These are phyloP conservation scores for Natrix natrix DNA, from an alignment of 2,797 vertebrate genomes.

Conservation along the genomic window DNA sequence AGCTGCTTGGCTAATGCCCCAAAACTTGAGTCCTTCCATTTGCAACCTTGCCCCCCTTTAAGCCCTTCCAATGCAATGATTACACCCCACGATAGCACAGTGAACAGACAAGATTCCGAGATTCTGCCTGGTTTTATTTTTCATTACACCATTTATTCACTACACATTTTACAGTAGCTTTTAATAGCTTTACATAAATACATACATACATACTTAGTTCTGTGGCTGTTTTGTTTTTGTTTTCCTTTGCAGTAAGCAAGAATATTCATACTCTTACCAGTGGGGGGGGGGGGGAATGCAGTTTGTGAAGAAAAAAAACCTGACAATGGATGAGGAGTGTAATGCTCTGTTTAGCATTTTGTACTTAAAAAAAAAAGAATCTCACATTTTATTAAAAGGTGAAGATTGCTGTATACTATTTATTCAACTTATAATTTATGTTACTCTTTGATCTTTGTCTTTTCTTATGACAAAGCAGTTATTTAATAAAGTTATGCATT, in stretches of 20 bases:
- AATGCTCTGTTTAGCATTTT: slow-evolving; percentile 94
- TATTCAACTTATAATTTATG: slow-evolving; percentile 99
- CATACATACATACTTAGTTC: slow-evolving; percentile 58
- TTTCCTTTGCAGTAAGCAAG: slow-evolving; percentile 74
- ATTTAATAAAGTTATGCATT: slow-evolving; percentile 99
- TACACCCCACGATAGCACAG: slow-evolving; percentile 59
- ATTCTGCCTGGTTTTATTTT: slow-evolving; percentile 75
- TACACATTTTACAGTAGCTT: slow-evolving; percentile 78
- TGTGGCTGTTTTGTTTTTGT: slow-evolving; percentile 63
- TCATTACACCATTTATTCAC: slow-evolving; percentile 82
- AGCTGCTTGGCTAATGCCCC: slow-evolving; percentile 42
- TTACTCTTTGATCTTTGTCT: slow-evolving; percentile 99
- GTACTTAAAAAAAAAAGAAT: slow-evolving; percentile 83
- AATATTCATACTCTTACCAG: slow-evolving; percentile 83
- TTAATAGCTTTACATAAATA: slow-evolving; percentile 77
- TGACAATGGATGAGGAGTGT: slow-evolving; percentile 78
- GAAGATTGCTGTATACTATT: slow-evolving; percentile 99
- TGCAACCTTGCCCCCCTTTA: background rate
- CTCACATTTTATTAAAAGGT: slow-evolving; percentile 87
- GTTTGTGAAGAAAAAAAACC: slow-evolving; percentile 79
- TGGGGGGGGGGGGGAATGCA: slow-evolving; percentile 73
- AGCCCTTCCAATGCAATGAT: slow-evolving; percentile 48
- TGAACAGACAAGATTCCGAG: slow-evolving; percentile 81
- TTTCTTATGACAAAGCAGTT: slow-evolving; percentile 99
- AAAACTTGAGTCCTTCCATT: slow-evolving; percentile 33